phyloP scores from a whole-genome alignment of 2,113 vertebrate genomes.

The Rhinoderma darwinii region DNA sequence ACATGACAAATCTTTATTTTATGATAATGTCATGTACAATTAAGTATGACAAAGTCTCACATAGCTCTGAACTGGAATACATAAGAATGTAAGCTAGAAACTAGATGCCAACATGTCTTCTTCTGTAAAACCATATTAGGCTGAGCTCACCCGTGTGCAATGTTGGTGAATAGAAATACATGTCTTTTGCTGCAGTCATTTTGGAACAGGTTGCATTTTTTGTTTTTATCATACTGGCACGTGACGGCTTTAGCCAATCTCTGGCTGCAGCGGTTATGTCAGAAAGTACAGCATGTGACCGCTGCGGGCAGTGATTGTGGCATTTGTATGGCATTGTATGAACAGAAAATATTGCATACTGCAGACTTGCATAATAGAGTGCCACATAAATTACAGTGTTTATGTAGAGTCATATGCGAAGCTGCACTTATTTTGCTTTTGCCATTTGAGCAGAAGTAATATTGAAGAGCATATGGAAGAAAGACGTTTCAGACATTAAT shows the following conservation, averaged over 20 bases:
- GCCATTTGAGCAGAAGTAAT: neutral
- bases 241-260: no score
- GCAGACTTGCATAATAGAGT: neutral
- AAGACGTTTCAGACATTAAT: no score
- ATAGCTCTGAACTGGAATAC: neutral
- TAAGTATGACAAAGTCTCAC: neutral
- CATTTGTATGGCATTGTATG: no score
- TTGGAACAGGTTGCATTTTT: no score
- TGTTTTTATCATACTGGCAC: no score
- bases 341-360: neutral
- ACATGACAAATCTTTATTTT: neutral
- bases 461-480: no score
- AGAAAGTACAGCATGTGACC: no score
- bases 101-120: neutral
- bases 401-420: neutral
- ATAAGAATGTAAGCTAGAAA: neutral
- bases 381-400: neutral
- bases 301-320: no score
- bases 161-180: no score
- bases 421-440: neutral
- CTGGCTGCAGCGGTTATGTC: no score
- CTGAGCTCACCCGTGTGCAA: neutral
- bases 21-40: neutral
- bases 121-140: neutral
- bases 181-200: no score